Evolutionary conservation across 2,888 invertebrate species (phyloP).

Genomic region (Carcina quercana): DNA sequence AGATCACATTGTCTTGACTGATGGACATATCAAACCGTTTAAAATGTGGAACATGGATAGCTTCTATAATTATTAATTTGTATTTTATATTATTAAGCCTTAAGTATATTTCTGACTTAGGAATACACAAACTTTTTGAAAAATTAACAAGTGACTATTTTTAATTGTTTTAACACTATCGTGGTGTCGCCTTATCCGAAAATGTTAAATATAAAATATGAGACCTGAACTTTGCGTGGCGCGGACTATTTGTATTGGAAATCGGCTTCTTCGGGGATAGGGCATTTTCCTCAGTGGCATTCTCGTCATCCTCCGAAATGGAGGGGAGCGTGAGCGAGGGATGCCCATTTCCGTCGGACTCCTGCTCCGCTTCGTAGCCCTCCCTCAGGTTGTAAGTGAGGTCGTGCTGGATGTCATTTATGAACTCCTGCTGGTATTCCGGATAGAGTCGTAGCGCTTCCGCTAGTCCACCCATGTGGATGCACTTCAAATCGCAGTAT

Average conservation of each 20-base stretch:
- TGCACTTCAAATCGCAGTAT: conserved; percentile 96
- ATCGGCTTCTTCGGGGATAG: conserved; percentile 78
- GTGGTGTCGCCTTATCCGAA: too few species aligned
- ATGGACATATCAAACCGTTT: too few species aligned
- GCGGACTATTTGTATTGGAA: conserved; percentile 77
- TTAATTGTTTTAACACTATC: too few species aligned
- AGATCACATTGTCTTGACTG: too few species aligned
- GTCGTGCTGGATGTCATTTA: conserved; percentile 95
- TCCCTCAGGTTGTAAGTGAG: conserved; percentile 95
- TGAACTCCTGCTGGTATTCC: conserved; percentile 95
- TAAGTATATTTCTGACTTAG: too few species aligned
- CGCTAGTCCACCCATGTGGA: conserved; percentile 91
- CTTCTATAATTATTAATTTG: too few species aligned
- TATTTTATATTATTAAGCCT: too few species aligned
- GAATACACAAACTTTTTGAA: too few species aligned
- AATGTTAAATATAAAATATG: too few species aligned
- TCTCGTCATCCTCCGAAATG: conserved; percentile 96
- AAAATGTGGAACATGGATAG: too few species aligned
- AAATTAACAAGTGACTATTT: too few species aligned
- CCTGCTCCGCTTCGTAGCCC: conserved; percentile 91
- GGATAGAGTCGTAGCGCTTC: conserved; percentile 93
- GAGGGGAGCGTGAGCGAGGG: conserved; percentile 91
- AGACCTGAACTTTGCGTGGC: conserved; percentile 78
- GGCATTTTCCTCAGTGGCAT: conserved; percentile 83
- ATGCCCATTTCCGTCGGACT: conserved; percentile 83